phyloP scores from a whole-genome alignment of 1,140 invertebrate genomes.

The Stegodyphus mimosarum region DNA sequence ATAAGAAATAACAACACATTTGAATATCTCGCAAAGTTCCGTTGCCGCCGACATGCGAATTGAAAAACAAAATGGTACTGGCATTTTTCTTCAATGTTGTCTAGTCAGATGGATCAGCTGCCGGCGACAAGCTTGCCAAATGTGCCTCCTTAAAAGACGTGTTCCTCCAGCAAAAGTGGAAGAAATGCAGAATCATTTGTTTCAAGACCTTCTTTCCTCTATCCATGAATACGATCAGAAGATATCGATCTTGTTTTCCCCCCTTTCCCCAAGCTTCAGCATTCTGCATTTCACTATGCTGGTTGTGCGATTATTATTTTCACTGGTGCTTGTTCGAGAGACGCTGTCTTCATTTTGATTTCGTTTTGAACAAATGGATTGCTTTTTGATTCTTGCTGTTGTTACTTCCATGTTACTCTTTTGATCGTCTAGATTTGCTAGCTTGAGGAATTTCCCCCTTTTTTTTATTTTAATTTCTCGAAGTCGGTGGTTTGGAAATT shows the following conservation, averaged over 20 bases:
- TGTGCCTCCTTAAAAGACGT: slow-evolving; percentile 20
- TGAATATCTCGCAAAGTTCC: too few species aligned
- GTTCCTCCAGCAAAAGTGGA: slow-evolving; percentile 2
- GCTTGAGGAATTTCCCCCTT: background rate
- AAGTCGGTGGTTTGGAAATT: background rate
- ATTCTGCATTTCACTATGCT: too few species aligned
- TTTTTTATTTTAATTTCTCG: slow-evolving; percentile 2
- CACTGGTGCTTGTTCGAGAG: too few species aligned
- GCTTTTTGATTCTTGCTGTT: too few species aligned
- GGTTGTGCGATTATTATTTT: too few species aligned
- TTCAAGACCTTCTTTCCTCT: slow-evolving; percentile 32
- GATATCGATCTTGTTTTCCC: slow-evolving; percentile 31
- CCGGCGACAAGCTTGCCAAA: slow-evolving; percentile 34
- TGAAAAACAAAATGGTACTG: background rate
- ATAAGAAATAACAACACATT: too few species aligned
- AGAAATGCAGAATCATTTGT: slow-evolving; percentile 50
- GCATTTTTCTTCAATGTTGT: slow-evolving; percentile 12
- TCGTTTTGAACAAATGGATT: too few species aligned
- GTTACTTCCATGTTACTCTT: too few species aligned
- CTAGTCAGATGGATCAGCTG: slow-evolving; percentile 24
- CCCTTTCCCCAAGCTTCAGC: background rate
- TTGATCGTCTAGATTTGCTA: too few species aligned
- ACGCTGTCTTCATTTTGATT: too few species aligned
- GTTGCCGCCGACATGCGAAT: background rate
- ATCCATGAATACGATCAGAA: slow-evolving; percentile 48